Base-by-base conservation (phyloP, 2,797 vertebrate genomes). In the Cheirogaleus major region DNA sequence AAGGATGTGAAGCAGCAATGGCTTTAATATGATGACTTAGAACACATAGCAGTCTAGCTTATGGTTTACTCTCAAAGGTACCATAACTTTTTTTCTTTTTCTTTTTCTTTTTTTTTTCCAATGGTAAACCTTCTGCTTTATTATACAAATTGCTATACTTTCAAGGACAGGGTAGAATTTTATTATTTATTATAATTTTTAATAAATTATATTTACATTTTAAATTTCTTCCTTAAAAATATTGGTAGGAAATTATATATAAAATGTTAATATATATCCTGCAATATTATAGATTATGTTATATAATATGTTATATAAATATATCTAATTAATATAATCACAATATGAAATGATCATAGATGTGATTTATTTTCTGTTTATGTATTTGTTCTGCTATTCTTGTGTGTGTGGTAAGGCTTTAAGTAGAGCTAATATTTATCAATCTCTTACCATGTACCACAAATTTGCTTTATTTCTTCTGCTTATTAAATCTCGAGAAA, bases 151-250 rank as follows among this genome's bases (percentile, higher is more conserved):
- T 48, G 8, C 20, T 73, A 17, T 57, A 25, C 22, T 65, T 41
- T 55, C 17, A 84, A 15, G 57, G 15, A 7, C 10, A 70, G 38
- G 22, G 30, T 61, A 61, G 14, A 57, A 78, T 12, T 67, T 67
- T 78, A 93, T 76, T 96, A 86, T n/a, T 23, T 35, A 35, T 17
- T 63, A 72, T 73, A 89, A 89, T 65, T 80, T 57, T 79, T 73
- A 82, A 65, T 52, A 79, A 32, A 35, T 45, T 38, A 3, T 78
- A n/a, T 57, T 45, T 38, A 3, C 73, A n/a, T 57, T 80, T 75
- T 35, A 84, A 61, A 0, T 45, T 65, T 90, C 22, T 78, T 35
- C 57, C 48, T 75, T 45, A 86, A 75, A 57, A 59, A 30, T 80
- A 14, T 81, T 93, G 7, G 2, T 35, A 43, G 57, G 30, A 9